Evolutionary conservation across 2,888 invertebrate species (phyloP).

Genomic region (Acleris cristana): DNA sequence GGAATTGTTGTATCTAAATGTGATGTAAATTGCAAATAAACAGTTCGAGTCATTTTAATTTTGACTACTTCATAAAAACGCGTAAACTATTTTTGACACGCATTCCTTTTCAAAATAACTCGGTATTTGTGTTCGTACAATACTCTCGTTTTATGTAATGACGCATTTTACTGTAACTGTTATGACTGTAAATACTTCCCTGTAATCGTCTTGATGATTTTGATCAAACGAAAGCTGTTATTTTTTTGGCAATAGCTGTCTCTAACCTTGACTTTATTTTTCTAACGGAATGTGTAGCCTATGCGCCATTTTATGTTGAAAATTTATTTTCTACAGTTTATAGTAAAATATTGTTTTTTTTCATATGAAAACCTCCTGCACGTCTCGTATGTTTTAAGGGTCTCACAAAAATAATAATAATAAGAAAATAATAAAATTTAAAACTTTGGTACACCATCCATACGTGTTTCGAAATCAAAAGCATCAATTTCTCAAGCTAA

Average conservation of each 20-base stretch:
- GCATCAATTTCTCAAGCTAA: background rate
- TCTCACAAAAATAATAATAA: no score
- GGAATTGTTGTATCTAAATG: no score
- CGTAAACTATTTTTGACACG: conserved; percentile 20
- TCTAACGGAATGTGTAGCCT: no score
- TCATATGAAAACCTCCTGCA: no score
- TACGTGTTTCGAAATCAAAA: conserved; percentile 1
- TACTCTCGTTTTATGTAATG: conserved; percentile 19
- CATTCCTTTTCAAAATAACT: conserved; percentile 34
- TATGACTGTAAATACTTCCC: background rate
- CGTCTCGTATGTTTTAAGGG: no score
- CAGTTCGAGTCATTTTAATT: background rate
- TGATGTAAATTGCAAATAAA: background rate
- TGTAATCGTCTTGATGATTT: background rate
- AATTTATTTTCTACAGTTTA: no score
- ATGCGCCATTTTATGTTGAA: no score
- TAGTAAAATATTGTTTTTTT: no score
- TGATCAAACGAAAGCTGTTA: background rate
- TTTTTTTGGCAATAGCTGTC: background rate
- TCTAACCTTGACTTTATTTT: no score
- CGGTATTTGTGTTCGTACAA: conserved; percentile 21
- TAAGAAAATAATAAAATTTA: no score
- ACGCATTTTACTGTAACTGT: conserved; percentile 18
- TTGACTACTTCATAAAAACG: conserved; percentile 28
- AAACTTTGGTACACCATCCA: no score